Conservation (phyloP, 1,140 invertebrate genomes). For the Saccostrea cuccullata region DNA sequence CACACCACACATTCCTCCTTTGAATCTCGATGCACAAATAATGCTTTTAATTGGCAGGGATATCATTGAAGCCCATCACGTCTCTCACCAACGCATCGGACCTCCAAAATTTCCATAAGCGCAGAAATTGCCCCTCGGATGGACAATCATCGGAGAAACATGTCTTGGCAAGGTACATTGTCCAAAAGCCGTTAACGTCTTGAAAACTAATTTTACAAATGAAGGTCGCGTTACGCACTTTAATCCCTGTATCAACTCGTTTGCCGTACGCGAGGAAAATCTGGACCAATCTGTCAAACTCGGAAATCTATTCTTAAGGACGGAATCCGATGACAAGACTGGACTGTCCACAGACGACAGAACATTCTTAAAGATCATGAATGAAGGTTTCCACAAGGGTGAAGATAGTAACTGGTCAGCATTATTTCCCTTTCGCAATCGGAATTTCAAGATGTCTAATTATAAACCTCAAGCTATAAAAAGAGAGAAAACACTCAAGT, state of each 20-base stretch:
- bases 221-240: not conserved
- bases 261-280: not conserved
- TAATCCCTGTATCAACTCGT: constrained; percentile 3
- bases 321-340: constrained; percentile 34
- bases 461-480: not conserved
- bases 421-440: constrained; percentile 6
- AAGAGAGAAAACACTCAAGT: not conserved
- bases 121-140: constrained; percentile 40
- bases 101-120: not conserved
- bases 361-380: constrained; percentile 46
- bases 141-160: constrained; percentile 8
- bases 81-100: not conserved
- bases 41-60: constrained; percentile 9
- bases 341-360: constrained; percentile 23
- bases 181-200: not conserved
- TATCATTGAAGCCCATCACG: constrained; percentile 1
- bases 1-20: constrained; percentile 3
- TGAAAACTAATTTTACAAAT: not conserved
- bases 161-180: not conserved
- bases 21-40: not conserved
- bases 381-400: not conserved
- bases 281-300: not conserved
- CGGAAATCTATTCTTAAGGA: not conserved
- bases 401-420: constrained; percentile 38
- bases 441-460: constrained; percentile 7